Percentiles rank a stretch among this genome's conserved stretches.
Evolutionary conservation across 2,113 vertebrate genomes (phyloP).

Genomic region (Plestiodon gilberti): DNA sequence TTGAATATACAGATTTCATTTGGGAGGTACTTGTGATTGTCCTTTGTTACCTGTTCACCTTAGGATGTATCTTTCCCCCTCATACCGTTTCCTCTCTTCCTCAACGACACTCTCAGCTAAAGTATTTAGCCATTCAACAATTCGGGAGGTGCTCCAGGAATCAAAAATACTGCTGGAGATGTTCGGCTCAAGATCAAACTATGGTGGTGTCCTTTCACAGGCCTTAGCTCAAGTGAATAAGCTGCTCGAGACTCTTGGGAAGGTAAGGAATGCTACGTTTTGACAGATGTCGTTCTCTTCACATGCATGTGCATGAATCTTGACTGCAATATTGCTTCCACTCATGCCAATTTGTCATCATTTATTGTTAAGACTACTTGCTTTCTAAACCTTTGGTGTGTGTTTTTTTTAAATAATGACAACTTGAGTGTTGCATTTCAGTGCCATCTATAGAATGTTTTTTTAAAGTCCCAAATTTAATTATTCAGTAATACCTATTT

Average conservation of each 20-base stretch:
- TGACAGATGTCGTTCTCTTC: background rate
- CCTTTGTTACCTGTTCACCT: background rate
- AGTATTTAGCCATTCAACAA: conserved; percentile 56
- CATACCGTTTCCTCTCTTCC: conserved; percentile 3
- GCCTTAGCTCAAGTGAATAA: conserved; percentile 75
- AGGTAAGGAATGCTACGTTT: conserved; percentile 73
- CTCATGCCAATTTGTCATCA: background rate
- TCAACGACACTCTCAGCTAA: conserved; percentile 68
- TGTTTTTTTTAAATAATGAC: background rate
- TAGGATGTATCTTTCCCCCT: background rate
- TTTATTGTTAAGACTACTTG: background rate
- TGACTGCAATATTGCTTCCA: background rate
- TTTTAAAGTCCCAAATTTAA: background rate
- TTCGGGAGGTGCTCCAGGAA: conserved; percentile 69
- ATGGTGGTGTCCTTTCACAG: conserved; percentile 73
- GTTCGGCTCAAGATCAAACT: conserved; percentile 81
- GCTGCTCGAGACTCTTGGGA: conserved; percentile 63
- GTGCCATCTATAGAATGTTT: background rate
- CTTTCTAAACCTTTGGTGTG: background rate
- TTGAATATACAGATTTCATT: background rate
- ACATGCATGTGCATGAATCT: background rate
- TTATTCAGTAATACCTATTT: background rate
- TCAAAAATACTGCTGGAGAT: conserved; percentile 79
- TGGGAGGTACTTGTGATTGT: background rate
- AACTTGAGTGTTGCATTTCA: background rate